phyloP scores from a whole-genome alignment of 1,140 invertebrate species.

The Dreissena polymorpha region DNA sequence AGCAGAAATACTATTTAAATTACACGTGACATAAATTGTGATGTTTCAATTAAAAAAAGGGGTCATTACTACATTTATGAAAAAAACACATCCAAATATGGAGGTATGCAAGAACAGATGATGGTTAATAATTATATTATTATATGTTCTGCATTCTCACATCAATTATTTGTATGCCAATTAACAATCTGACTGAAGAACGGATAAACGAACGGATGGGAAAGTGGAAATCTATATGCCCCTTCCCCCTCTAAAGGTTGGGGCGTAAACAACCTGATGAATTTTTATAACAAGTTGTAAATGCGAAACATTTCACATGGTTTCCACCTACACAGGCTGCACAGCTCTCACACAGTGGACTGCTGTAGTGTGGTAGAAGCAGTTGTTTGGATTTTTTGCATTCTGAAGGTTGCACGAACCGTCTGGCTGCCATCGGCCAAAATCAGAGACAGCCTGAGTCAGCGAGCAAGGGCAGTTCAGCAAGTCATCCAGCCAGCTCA shows the following conservation, averaged over 20 bases:
- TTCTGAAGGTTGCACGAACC: conserved; percentile 90
- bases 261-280: no score
- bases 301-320: not conserved
- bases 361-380: conserved; percentile 92
- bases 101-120: no score
- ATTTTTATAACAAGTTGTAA: not conserved
- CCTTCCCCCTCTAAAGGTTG: not conserved
- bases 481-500: conserved; percentile 69
- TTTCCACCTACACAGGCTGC: conserved; percentile 88
- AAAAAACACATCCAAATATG: no score
- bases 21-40: no score
- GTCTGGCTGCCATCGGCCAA: conserved; percentile 95
- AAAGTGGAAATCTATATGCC: not conserved
- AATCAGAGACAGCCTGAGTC: conserved; percentile 93
- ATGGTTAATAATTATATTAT: not conserved
- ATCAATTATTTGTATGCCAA: not conserved
- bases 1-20: no score
- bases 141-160: not conserved
- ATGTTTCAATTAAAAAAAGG: no score
- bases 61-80: no score
- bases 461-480: conserved; percentile 95
- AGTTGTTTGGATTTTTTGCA: conserved; percentile 91
- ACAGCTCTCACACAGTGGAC: conserved; percentile 96
- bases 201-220: not conserved
- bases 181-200: not conserved